A percentile compares a stretch with the other conserved stretches of the same genome.
Evolutionary conservation across 2,888 invertebrate genomes (phyloP).

Genomic region (Seira ritae): DNA sequence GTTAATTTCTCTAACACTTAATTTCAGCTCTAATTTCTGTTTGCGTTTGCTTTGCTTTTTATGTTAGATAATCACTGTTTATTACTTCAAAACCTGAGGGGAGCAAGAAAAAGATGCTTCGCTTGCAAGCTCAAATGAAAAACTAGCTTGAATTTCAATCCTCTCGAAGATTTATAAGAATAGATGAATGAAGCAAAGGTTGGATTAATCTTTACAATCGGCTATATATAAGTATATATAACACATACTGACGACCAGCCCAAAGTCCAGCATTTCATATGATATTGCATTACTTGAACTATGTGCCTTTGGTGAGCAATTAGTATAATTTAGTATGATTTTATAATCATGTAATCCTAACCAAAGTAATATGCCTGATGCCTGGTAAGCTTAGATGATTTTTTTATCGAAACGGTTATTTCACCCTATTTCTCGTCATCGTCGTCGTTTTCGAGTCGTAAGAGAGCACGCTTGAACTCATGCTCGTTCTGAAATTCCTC

Average conservation of each 20-base stretch:
- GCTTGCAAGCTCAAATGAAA: not conserved
- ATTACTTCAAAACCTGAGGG: too few species aligned
- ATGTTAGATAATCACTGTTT: not conserved
- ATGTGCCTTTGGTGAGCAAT: constrained; percentile 2
- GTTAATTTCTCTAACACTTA: not conserved
- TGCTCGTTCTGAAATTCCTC: not conserved
- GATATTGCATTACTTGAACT: not conserved
- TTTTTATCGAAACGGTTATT: not conserved
- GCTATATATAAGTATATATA: too few species aligned
- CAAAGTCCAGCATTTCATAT: not conserved
- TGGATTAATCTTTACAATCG: not conserved
- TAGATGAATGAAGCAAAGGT: not conserved
- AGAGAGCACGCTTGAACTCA: not conserved
- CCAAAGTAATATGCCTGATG: not conserved
- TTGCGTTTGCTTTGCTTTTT: not conserved
- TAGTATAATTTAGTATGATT: constrained; percentile 9
- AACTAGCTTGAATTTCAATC: constrained; percentile 16
- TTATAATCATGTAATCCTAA: not conserved
- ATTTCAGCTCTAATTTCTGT: not conserved
- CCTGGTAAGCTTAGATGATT: not conserved
- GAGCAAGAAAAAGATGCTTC: constrained; percentile 4
- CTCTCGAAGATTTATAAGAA: not conserved
- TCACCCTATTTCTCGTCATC: not conserved
- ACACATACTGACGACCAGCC: too few species aligned
- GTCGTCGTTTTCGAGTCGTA: not conserved